Base-by-base conservation (phyloP, 2,888 invertebrate species). In the Bellardia pandia region DNA sequence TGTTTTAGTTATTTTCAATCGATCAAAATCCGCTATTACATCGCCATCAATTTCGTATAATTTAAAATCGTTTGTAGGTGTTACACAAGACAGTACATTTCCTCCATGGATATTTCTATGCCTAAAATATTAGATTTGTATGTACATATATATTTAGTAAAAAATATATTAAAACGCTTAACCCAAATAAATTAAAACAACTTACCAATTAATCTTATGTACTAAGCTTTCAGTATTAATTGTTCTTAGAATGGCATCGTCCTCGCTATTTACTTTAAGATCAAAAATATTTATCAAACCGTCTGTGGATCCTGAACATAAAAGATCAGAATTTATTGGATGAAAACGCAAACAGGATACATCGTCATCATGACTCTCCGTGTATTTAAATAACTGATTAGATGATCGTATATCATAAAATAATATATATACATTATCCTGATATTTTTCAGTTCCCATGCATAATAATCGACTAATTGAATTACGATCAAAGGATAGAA, bases 281-380 rank as follows among this genome's bases (percentile, higher is more conserved):
- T 98, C 96, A 93, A 96, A 98, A 4, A 97, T 91, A 93, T 98
- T 98, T 1, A 98, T 95, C 23, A 98, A 94, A 0, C 98, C 98
- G 93, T 98, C 98, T 0, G 95, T 95, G 2, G 97, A 96, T 0
- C 97, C 97, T 0, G 97, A 95, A 13, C 96, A 95, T 76, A 98
- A 91, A 11, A 94, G 93, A 92, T 97, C 95, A 3, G 95, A 93
- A 91, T 96, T 95, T 4, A 91, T 93, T 76, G 95, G 95, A 94
- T 97, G 96, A 93, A 98, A 98, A 91, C 95, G 94, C 0, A 97
- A 94, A 94, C 96, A 91, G 9, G 97, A 96, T 23, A 98, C 95
- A 92, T 98, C 97, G 92, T 97, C 97, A 40, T 88, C 56, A 91
- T 98, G 98, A 9, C 96, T 96, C 90, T 98, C 96, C 96, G 96